phyloP scores from a whole-genome alignment of 2,888 invertebrate genomes.

The Cryptus viduatorius region DNA sequence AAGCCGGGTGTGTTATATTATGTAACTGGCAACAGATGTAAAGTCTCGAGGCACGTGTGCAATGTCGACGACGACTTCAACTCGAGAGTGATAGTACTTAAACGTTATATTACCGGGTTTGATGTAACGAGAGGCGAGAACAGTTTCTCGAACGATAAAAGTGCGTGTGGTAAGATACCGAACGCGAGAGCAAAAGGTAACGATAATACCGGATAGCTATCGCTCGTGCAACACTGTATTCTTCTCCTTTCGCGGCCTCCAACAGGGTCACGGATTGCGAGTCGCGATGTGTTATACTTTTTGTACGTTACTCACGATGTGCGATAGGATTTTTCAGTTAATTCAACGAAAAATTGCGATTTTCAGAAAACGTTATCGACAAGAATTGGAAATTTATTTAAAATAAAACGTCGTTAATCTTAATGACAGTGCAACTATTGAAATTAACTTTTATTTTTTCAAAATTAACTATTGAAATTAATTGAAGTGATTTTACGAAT shows the following conservation, averaged over 20 bases:
- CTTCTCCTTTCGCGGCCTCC: conserved; percentile 17
- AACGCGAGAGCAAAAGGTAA: neutral
- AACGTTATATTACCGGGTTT: neutral
- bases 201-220: neutral
- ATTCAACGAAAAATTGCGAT: too few relatives aligned
- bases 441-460: too few relatives aligned
- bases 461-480: too few relatives aligned
- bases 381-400: neutral
- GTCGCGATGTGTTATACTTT: neutral
- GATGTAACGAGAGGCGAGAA: conserved; percentile 31
- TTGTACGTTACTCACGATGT: neutral
- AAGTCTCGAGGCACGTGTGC: conserved; percentile 26
- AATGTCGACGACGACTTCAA: conserved; percentile 10
- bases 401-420: neutral
- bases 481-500: too few relatives aligned
- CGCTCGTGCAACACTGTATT: conserved; percentile 8
- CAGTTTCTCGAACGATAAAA: conserved; percentile 7
- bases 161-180: neutral
- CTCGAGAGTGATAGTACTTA: neutral
- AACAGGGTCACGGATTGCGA: conserved; percentile 25
- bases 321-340: too few relatives aligned
- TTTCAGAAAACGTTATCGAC: too few relatives aligned
- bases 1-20: conserved; percentile 52
- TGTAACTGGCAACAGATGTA: conserved; percentile 62
- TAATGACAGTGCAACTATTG: neutral